Evolutionary conservation across 2,888 invertebrate species (phyloP).

Genomic region (Lepidocyrtinus sp.): DNA sequence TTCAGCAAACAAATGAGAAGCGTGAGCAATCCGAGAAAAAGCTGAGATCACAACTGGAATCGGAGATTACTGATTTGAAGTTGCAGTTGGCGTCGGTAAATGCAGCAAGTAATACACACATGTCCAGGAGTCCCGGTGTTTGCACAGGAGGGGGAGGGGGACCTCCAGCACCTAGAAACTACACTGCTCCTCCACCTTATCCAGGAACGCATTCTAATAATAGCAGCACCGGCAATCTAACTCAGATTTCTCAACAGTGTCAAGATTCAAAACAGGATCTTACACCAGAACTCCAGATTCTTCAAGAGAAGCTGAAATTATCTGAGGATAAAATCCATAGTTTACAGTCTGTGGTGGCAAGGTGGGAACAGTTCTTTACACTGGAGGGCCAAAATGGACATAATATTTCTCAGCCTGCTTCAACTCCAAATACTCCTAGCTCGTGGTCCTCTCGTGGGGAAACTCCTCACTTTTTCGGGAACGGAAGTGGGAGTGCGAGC

Average conservation of each 20-base stretch:
- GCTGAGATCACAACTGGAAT: slow-evolving; percentile 86
- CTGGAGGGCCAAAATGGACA: slow-evolving; percentile 54
- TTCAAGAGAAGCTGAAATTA: slow-evolving; percentile 67
- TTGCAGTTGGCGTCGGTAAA: slow-evolving; percentile 73
- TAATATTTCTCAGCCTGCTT: slow-evolving; percentile 41
- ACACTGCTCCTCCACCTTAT: slow-evolving; percentile 66
- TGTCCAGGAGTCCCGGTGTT: slow-evolving; percentile 45
- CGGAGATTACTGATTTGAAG: slow-evolving; percentile 82
- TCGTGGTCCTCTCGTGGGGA: slow-evolving; percentile 69
- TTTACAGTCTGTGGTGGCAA: slow-evolving; percentile 57
- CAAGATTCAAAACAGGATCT: slow-evolving; percentile 48
- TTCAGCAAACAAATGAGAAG: slow-evolving; percentile 88
- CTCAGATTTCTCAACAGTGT: slow-evolving; percentile 7
- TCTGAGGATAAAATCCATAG: slow-evolving; percentile 68
- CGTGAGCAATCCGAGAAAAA: slow-evolving; percentile 89
- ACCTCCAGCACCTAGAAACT: slow-evolving; percentile 67
- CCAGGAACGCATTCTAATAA: slow-evolving; percentile 49
- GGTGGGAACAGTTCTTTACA: slow-evolving; percentile 68
- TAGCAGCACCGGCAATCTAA: neutral
- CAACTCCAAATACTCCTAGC: slow-evolving; percentile 69
- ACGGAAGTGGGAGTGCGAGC: slow-evolving; percentile 57
- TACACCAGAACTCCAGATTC: slow-evolving; percentile 61
- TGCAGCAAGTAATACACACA: slow-evolving; percentile 65
- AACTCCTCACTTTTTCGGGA: slow-evolving; percentile 68
- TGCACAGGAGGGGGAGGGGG: slow-evolving; percentile 68